Evolutionary conservation across 2,888 invertebrate species (phyloP).

Genomic region (Melikaiella ostensackeni): DNA sequence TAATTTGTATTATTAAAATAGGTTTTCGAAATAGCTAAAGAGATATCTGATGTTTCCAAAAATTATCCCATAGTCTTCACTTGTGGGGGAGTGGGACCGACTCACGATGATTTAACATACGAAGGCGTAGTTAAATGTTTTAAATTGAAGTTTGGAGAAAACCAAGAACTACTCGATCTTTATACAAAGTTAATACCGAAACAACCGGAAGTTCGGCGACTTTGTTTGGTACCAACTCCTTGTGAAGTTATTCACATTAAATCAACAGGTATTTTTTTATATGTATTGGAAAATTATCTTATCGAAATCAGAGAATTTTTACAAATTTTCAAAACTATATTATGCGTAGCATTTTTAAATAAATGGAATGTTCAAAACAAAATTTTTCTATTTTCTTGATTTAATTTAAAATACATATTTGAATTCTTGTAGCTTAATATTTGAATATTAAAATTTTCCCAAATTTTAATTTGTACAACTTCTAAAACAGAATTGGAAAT

Average conservation of each 20-base stretch:
- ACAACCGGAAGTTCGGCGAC: slow-evolving; percentile 58
- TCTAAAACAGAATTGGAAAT: no score
- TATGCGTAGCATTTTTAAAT: no score
- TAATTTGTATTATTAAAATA: slow-evolving; percentile 43
- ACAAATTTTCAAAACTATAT: no score
- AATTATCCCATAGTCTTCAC: slow-evolving; percentile 80
- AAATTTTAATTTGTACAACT: no score
- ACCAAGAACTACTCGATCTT: slow-evolving; percentile 68
- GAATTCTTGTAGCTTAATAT: no score
- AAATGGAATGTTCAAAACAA: no score
- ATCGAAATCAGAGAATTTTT: no score
- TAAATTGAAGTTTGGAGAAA: slow-evolving; percentile 61
- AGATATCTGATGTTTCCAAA: slow-evolving; percentile 77
- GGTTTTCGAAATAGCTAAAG: slow-evolving; percentile 79
- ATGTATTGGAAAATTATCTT: not conserved
- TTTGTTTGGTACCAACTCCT: slow-evolving; percentile 63
- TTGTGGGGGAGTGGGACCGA: slow-evolving; percentile 84
- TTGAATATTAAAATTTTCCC: no score
- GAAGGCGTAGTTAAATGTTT: slow-evolving; percentile 79
- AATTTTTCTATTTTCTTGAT: no score
- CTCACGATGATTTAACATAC: slow-evolving; percentile 85
- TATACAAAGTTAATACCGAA: slow-evolving; percentile 59
- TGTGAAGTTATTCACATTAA: slow-evolving; percentile 64
- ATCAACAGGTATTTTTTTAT: slow-evolving; percentile 51
- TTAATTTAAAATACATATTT: no score